These are phyloP conservation scores for Pseudomyrmex cubaensis DNA, from an alignment of 1,140 invertebrate genomes.

Conservation along the genomic window DNA sequence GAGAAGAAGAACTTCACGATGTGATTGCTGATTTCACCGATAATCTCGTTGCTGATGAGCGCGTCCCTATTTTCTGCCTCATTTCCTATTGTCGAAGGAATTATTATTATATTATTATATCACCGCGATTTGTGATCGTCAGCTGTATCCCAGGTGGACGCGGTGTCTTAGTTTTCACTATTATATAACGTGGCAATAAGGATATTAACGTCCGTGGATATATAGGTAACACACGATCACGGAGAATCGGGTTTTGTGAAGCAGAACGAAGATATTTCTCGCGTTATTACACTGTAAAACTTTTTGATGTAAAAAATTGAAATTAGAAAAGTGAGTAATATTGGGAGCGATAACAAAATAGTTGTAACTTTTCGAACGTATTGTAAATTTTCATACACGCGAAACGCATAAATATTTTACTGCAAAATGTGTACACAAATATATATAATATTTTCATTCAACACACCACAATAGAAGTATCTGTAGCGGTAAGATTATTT, in stretches of 20 bases:
- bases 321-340: no score
- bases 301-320: not conserved
- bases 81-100: not conserved
- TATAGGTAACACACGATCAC: constrained; percentile 4
- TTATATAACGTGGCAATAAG: constrained; percentile 58
- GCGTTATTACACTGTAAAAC: not conserved
- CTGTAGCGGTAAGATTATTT: not conserved
- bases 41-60: constrained; percentile 36
- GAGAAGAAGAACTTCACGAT: not conserved
- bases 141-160: not conserved
- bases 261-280: constrained; percentile 3
- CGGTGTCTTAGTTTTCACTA: constrained; percentile 54
- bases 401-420: no score
- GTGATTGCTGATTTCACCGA: constrained; percentile 9
- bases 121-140: constrained; percentile 13
- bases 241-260: constrained; percentile 20
- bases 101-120: constrained; percentile 35
- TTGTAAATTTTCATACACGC: no score
- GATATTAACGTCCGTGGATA: constrained; percentile 16
- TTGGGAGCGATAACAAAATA: no score
- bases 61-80: constrained; percentile 33
- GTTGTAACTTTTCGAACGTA: no score
- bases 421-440: no score
- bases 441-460: no score
- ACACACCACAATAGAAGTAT: not conserved